Evolutionary conservation across 2,888 invertebrate species (phyloP).

Genomic region (Calephelis perditalis): DNA sequence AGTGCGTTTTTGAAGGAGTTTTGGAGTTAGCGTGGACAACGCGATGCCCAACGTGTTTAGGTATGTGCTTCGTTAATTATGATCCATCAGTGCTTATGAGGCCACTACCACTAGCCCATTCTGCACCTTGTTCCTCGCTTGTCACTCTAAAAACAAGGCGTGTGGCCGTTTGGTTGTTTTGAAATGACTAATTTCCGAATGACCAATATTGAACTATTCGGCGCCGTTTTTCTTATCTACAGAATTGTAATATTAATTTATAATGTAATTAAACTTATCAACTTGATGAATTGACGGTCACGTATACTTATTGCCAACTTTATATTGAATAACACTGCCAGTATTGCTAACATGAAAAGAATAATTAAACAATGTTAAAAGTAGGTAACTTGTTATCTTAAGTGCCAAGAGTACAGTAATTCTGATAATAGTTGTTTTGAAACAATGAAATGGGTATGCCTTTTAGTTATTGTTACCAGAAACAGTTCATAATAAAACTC

Average conservation of each 20-base stretch:
- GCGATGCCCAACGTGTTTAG: slow-evolving; percentile 72
- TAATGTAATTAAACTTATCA: slow-evolving; percentile 60
- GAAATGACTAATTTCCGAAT: slow-evolving; percentile 35
- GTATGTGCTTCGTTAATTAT: slow-evolving; percentile 74
- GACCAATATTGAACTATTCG: slow-evolving; percentile 38
- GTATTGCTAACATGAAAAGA: too few relatives aligned
- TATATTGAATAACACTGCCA: too few relatives aligned
- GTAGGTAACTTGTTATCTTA: not conserved
- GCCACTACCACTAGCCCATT: slow-evolving; percentile 64
- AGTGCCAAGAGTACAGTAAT: not conserved
- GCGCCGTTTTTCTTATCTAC: slow-evolving; percentile 61
- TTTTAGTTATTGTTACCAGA: slow-evolving; percentile 3
- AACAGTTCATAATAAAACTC: not conserved
- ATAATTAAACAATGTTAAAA: not conserved
- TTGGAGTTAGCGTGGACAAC: slow-evolving; percentile 62
- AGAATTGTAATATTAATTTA: slow-evolving; percentile 65
- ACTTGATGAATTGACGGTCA: too few relatives aligned
- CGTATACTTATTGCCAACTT: too few relatives aligned
- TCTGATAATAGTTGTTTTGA: slow-evolving; percentile 8
- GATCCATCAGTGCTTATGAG: slow-evolving; percentile 61
- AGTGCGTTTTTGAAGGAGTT: slow-evolving; percentile 64
- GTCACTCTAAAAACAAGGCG: slow-evolving; percentile 16
- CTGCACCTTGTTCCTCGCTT: slow-evolving; percentile 21
- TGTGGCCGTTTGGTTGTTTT: slow-evolving; percentile 14
- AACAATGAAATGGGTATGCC: slow-evolving; percentile 1